phyloP scores from a whole-genome alignment of 2,113 vertebrate genomes.

The Rhinolophus sinicus region DNA sequence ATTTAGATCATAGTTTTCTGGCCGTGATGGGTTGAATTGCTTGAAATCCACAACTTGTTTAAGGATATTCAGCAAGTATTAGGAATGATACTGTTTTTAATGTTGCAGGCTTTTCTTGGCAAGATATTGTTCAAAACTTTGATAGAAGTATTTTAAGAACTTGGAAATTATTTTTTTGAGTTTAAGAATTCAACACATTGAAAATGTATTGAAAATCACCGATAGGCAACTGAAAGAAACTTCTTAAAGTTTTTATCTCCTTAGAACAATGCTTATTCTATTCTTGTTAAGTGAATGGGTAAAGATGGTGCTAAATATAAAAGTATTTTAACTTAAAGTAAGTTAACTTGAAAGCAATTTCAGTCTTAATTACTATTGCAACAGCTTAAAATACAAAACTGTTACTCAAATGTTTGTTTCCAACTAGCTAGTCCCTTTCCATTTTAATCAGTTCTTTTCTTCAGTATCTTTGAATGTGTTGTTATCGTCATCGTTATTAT shows the following conservation, averaged over 20 bases:
- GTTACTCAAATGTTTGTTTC: neutral
- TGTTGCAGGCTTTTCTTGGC: neutral
- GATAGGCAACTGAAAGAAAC: neutral
- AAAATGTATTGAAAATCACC: slow-evolving; percentile 22
- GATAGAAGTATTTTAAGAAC: slow-evolving; percentile 28
- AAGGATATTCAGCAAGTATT: neutral
- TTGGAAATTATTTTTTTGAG: neutral
- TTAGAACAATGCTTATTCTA: neutral
- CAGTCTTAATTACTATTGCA: neutral
- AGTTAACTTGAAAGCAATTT: neutral
- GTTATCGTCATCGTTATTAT: neutral
- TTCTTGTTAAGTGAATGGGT: neutral
- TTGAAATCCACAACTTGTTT: neutral
- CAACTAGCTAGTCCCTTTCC: neutral
- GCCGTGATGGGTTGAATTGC: neutral
- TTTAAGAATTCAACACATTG: neutral
- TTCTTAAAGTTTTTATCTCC: neutral
- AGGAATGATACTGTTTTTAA: neutral
- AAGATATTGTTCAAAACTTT: slow-evolving; percentile 33
- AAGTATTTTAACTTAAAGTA: neutral
- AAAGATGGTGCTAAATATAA: neutral
- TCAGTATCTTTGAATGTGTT: neutral
- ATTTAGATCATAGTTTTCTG: neutral
- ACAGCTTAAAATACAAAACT: neutral
- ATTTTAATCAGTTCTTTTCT: slow-evolving; percentile 25